These are phyloP conservation scores for Gavialis gangeticus DNA, from an alignment of 2,113 vertebrate species.

Conservation along the genomic window DNA sequence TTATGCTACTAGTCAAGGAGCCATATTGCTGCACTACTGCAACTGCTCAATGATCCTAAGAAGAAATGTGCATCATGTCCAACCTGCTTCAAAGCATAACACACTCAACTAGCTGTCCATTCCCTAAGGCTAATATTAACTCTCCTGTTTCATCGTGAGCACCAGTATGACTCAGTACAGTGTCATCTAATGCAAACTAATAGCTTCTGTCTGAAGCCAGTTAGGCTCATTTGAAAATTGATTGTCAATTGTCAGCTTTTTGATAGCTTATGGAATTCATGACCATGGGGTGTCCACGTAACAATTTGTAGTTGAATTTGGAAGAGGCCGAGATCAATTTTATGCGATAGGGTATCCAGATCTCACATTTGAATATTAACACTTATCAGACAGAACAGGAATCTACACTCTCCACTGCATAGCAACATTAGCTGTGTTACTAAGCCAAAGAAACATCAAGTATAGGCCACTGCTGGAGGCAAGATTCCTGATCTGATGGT, in stretches of 20 bases:
- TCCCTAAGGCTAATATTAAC: neutral
- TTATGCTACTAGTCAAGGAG: no score
- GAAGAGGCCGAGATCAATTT: neutral
- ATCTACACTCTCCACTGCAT: neutral
- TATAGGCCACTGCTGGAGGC: slow-evolving; percentile 12
- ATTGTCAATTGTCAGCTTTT: neutral
- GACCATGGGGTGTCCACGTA: neutral
- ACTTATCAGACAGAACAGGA: slow-evolving; percentile 27
- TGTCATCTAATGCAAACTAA: neutral
- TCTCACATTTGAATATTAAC: neutral
- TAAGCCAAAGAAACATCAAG: neutral
- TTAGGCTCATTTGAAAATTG: neutral
- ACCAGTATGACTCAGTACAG: neutral
- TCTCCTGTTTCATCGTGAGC: neutral
- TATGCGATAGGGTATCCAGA: neutral
- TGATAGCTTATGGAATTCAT: neutral
- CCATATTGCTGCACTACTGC: fast-evolving
- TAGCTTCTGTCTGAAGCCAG: neutral
- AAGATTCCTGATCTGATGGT: neutral
- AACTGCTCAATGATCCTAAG: neutral
- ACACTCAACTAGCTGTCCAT: neutral
- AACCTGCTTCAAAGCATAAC: neutral
- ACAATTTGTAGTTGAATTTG: neutral
- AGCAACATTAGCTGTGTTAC: neutral
- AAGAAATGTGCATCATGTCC: neutral